Evolutionary conservation across 1,140 invertebrate species (phyloP).

Genomic region (Hypsibius dujardini): DNA sequence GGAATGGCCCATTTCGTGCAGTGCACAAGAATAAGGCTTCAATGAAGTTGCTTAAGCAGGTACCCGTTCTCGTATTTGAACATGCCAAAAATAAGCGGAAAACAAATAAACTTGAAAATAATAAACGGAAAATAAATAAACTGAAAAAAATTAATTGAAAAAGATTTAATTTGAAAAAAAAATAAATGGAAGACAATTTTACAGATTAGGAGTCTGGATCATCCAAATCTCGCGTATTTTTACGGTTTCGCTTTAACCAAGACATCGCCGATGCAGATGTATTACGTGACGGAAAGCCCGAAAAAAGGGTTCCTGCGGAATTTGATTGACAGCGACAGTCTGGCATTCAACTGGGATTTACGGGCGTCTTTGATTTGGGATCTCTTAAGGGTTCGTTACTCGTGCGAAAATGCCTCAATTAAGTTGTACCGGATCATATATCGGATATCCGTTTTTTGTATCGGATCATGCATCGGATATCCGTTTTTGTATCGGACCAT

Average conservation of each 20-base stretch:
- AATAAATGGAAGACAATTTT: neutral
- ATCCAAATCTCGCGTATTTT: neutral
- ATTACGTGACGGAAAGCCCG: neutral
- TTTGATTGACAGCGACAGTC: neutral
- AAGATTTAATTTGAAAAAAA: neutral
- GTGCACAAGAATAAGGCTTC: neutral
- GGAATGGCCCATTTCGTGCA: neutral
- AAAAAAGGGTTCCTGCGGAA: neutral
- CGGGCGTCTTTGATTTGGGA: neutral
- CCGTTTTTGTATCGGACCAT: too few relatives aligned
- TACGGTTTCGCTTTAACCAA: neutral
- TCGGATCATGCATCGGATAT: too few relatives aligned
- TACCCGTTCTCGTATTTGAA: neutral
- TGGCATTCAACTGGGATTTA: neutral
- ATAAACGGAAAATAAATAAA: too few relatives aligned
- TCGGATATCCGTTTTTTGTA: too few relatives aligned
- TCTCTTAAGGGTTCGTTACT: neutral
- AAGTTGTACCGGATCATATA: neutral
- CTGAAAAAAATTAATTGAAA: neutral
- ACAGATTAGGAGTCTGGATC: neutral
- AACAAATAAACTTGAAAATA: too few relatives aligned
- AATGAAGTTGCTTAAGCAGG: neutral
- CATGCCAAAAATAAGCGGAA: too few relatives aligned
- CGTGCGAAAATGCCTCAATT: neutral
- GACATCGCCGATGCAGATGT: neutral